Percentiles rank a stretch among this genome's conserved stretches.
phyloP scores from a whole-genome alignment of 2,113 vertebrate species.

The Entomyzon cyanotis region DNA sequence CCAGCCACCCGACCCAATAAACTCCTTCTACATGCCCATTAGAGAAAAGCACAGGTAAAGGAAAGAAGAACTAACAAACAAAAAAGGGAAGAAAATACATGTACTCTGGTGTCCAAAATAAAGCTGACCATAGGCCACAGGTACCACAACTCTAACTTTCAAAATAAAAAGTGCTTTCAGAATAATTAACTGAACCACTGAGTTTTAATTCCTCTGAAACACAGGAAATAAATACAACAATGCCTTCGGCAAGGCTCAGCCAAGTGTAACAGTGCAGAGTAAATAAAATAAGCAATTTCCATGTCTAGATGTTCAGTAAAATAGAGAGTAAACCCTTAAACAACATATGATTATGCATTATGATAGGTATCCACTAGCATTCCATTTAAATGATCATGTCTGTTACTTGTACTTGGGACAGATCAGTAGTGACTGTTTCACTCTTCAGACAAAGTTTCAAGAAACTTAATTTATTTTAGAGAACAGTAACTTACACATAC shows the following conservation, averaged over 20 bases:
- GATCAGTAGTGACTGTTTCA: not conserved
- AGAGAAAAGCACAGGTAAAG: not conserved
- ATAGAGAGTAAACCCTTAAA: not conserved
- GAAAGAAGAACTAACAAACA: not conserved
- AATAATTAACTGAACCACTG: not conserved
- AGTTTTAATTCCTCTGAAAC: not conserved
- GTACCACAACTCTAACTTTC: not conserved
- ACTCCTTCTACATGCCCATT: not conserved
- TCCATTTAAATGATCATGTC: not conserved
- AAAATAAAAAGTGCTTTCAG: not conserved
- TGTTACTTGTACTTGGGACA: not conserved
- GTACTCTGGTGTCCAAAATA: not conserved
- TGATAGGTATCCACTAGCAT: not conserved
- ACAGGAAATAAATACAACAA: not conserved
- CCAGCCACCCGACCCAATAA: not conserved
- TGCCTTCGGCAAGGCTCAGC: not conserved
- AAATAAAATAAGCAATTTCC: not conserved
- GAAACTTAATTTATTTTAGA: not conserved
- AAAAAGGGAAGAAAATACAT: not conserved
- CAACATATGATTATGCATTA: not conserved
- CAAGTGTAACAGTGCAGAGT: not conserved
- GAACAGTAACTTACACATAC: not conserved
- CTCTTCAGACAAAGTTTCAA: not conserved
- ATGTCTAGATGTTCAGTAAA: not conserved
- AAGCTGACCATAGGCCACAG: not conserved